A percentile compares a stretch with the other conserved stretches of the same genome.
Conservation (phyloP, 92 coral and sea anemone genomes). For the Plumapathes pennacea region DNA sequence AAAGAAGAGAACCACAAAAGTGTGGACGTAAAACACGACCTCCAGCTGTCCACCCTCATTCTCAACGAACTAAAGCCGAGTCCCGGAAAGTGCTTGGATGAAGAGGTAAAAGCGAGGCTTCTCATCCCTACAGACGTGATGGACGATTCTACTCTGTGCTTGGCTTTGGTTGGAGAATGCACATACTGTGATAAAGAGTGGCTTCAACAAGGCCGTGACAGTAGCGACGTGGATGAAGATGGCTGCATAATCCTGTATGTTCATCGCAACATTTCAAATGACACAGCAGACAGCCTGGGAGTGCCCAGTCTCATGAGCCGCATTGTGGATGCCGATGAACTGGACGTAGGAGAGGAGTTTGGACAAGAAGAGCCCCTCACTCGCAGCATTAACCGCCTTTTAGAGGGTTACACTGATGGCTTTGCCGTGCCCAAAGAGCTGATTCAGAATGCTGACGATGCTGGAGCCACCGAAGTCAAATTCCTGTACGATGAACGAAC, state of each 20-base stretch:
- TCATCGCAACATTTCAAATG: conserved; percentile 23
- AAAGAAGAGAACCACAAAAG: neutral
- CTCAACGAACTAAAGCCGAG: conserved; percentile 61
- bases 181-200: conserved; percentile 38
- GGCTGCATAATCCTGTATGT: conserved; percentile 7
- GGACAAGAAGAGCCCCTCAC: conserved; percentile 71
- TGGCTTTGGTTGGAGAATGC: conserved; percentile 19
- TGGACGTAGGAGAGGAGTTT: conserved; percentile 29
- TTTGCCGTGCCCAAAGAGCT: conserved; percentile 86
- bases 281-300: conserved; percentile 17
- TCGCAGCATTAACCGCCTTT: conserved; percentile 59
- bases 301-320: conserved; percentile 27
- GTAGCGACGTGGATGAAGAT: conserved; percentile 12
- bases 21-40: conserved; percentile 45
- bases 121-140: conserved; percentile 27
- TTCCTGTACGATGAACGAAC: conserved; percentile 70
- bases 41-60: conserved; percentile 60
- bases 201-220: conserved; percentile 7
- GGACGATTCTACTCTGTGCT: conserved; percentile 1
- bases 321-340: conserved; percentile 23
- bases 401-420: conserved; percentile 90
- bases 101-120: neutral
- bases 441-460: conserved; percentile 90
- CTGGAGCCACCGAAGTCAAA: conserved; percentile 79
- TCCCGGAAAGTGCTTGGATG: conserved; percentile 6